phyloP scores from a whole-genome alignment of 2,113 vertebrate species.

The Leucoraja erinaceus region DNA sequence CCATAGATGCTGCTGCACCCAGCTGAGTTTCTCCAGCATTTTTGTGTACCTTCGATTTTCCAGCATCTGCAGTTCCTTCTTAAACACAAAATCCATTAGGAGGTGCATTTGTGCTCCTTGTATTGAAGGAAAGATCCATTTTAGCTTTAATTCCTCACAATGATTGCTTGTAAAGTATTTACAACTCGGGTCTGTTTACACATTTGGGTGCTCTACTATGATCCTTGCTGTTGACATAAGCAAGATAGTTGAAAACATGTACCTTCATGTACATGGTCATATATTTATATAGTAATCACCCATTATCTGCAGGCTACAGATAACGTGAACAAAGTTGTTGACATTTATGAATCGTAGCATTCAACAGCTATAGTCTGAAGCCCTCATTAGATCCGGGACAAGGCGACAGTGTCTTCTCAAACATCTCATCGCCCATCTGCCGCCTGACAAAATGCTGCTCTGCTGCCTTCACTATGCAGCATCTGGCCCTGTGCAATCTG shows the following conservation, averaged over 20 bases:
- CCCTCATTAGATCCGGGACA: neutral
- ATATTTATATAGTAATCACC: neutral
- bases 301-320: conserved; percentile 6
- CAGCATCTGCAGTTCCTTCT: too few relatives aligned
- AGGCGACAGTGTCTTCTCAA: neutral
- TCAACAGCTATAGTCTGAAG: conserved; percentile 1
- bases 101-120: too few relatives aligned
- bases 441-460: neutral
- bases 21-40: too few relatives aligned
- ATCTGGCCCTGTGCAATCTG: conserved; percentile 23
- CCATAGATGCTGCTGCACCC: too few relatives aligned
- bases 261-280: neutral
- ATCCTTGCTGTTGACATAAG: neutral
- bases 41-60: too few relatives aligned
- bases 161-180: neutral
- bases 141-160: neutral
- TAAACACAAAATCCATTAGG: neutral
- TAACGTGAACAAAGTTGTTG: neutral
- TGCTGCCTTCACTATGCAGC: neutral
- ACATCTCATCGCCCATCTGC: conserved; percentile 29
- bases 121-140: neutral
- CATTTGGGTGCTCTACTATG: neutral
- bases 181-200: too few relatives aligned
- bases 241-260: neutral
- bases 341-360: conserved; percentile 16